phyloP scores from a whole-genome alignment of 2,113 vertebrate genomes.

The Strix uralensis region DNA sequence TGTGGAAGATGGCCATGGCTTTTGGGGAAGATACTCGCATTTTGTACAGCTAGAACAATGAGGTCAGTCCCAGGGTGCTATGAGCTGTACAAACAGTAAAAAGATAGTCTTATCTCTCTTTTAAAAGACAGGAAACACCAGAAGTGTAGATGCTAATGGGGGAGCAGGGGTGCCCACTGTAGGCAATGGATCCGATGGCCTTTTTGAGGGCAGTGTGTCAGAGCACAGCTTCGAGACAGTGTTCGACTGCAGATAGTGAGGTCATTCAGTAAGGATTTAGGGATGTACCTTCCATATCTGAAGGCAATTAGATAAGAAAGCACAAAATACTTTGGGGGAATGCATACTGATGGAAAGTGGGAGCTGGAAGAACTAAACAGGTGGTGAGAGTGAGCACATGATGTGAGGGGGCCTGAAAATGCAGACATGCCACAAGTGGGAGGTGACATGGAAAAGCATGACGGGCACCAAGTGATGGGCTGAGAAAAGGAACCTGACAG shows the following conservation, averaged over 20 bases:
- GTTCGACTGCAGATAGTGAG: neutral
- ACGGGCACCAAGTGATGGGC: neutral
- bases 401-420: neutral
- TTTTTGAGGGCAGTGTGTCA: neutral
- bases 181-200: accelerated
- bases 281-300: neutral
- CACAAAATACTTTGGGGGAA: neutral
- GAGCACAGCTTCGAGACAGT: neutral
- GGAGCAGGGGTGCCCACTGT: neutral
- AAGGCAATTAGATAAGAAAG: neutral
- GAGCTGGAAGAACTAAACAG: neutral
- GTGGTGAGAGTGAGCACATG: neutral
- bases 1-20: neutral
- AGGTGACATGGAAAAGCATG: neutral
- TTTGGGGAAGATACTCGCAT: neutral
- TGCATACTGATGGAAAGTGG: neutral
- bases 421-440: neutral
- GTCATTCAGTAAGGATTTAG: neutral
- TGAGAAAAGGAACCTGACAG: neutral
- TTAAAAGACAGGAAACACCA: neutral
- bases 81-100: neutral
- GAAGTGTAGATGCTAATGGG: neutral
- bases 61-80: neutral
- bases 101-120: neutral
- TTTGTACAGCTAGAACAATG: neutral